Evolutionary conservation across 2,888 invertebrate genomes (phyloP), one percentile per base, ranked within the genome.

Genomic region (Apodemia hepburni): DNA sequence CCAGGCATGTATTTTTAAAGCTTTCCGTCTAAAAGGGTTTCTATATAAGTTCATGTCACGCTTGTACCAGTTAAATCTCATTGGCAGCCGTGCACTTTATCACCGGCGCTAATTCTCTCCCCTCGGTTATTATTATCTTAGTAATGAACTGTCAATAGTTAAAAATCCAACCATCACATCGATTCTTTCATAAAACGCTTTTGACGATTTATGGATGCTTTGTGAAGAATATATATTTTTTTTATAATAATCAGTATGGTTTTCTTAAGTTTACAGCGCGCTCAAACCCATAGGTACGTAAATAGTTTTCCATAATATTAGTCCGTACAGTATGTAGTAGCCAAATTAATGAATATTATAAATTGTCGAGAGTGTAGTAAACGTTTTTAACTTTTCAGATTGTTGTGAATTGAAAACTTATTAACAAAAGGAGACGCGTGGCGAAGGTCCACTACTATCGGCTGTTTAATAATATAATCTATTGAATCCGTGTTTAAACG

Each of bases 31-130:
- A 5, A 61, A 61, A 27, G 35, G 42, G 57, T 57, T 57, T 15
- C 27, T 38, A 61, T 17, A 17, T 29, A 62, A 22, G 47, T 35
- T 58, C 17, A 18, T 58, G 62, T 58, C 49, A 68, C 66, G 76
- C 75, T 75, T 74, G 74, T 87, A 54, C 54, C 54, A 54, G 54
- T 15, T 12, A 15, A 87, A 87, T 88, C 82, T 80, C 64, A 60
- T 49, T 84, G 90, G 78, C 87, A 88, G 77, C 80, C 90, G 80
- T 88, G 82, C 89, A 89, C 80, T 90, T 90, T 90, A 90, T 88
- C 79, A 84, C 87, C 89, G 80, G 42, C 70, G 68, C 83, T 71
- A 90, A 90, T 89, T 77, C 65, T 60, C 71, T 66, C 73, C 77
- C 76, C 74, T 68, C 66, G 66, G 77, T 79, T 75, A 33, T 33